Base-by-base conservation (phyloP, 1,140 invertebrate genomes). In the Tetragnatha versicolor region DNA sequence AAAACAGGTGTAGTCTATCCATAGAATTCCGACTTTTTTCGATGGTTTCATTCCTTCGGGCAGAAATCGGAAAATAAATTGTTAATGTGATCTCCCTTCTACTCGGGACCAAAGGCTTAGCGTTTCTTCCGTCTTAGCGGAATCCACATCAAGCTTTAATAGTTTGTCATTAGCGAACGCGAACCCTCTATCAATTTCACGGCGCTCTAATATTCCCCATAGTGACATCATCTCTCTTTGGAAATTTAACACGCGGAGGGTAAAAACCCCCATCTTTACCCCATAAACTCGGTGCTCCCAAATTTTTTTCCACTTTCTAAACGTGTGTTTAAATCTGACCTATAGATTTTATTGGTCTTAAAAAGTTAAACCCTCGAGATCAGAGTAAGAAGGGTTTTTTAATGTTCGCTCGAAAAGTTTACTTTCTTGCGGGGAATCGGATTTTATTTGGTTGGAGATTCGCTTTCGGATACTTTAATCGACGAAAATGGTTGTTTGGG, bases 341-440 rank as follows among this genome's bases (percentile, higher is more conserved):
- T 70, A 70, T 70, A 53, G 66, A 70, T 70, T 70, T 70, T 70
- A 70, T 70, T 70, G 49, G 66, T 53, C 49, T 70, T 70, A 49
- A 70, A 70, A 70, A 70, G 49, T 53, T 53, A 70, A 55, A 2
- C 66, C 55, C 66, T 33, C 0, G 66, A 49, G 49, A 70, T 39
- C 33, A 53, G 25, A 55, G 31, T 53, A 70, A 66, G 37, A 70
- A 53, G 49, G 17, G 7, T 22, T 51, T 70, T 51, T 70, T 70
- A 70, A 70, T 70, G 47, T 45, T 55, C 47, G 60, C 20, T 66
- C 39, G 27, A 49, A 47, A 66, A 66, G 27, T 10, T 5, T 25
- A 29, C 42, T 55, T 29, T 29, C 31, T 70, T 20, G 27, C 27
- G 29, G 29, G 47, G 5, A 68, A 49, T 29, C 31, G 37, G 31